Percentiles rank a stretch among this genome's conserved stretches.
These are phyloP conservation scores for Heliconius eleuchia DNA, from an alignment of 1,140 invertebrate genomes.

Conservation along the genomic window DNA sequence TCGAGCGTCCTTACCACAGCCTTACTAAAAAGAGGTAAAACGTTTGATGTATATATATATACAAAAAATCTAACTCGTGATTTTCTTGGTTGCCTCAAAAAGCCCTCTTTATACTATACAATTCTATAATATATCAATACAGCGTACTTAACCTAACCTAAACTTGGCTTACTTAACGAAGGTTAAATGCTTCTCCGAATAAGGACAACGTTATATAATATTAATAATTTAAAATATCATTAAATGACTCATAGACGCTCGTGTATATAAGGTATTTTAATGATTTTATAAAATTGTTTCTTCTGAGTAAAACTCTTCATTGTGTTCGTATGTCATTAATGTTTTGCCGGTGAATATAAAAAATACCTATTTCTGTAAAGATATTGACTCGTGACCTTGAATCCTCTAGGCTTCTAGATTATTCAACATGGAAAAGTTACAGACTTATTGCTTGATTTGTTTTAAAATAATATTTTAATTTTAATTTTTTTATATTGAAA, in stretches of 20 bases:
- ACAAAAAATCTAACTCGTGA: no score
- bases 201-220: slow-evolving; percentile 1
- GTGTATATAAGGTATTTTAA: neutral
- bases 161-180: slow-evolving; percentile 7
- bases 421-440: no score
- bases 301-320: neutral
- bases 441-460: neutral
- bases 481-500: neutral
- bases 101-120: neutral
- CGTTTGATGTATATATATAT: neutral
- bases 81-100: no score
- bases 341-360: neutral
- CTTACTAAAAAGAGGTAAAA: slow-evolving; percentile 77
- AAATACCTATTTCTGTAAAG: neutral
- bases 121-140: neutral
- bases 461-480: neutral
- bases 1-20: slow-evolving; percentile 79
- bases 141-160: neutral
- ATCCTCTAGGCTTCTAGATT: no score
- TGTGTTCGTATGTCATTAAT: neutral
- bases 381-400: no score
- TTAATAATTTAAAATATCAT: neutral
- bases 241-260: neutral
- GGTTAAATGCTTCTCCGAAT: neutral
- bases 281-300: neutral